Evolutionary conservation across 2,113 vertebrate species (phyloP), one percentile per base, ranked within the genome.

Genomic region (Myiozetetes cayanensis): DNA sequence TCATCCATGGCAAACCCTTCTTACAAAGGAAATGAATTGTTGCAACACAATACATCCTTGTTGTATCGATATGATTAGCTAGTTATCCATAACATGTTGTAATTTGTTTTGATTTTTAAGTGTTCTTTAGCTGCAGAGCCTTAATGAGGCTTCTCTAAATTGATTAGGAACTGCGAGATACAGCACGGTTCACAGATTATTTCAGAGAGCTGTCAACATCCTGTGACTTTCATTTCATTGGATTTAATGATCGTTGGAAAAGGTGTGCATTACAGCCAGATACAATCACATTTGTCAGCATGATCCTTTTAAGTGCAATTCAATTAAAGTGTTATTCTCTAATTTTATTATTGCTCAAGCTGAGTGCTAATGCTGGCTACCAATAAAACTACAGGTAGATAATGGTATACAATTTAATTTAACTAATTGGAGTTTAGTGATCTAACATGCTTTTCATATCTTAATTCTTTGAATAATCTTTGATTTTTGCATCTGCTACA

Each of bases 261-360:
- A 98, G 98, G 98, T 98, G 98, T 97, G 97, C 98, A 97, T 99
- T 99, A 98, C 98, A 97, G 98, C 97, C 98, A 98, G 98, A 98
- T 98, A 98, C 98, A 99, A 99, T 99, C 98, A 92, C 98, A 99
- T 99, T 99, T 99, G 98, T 99, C 99, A 98, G 98, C 98, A 96
- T 98, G 98, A 99, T 99, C 99, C 99, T 98, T 99, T 99, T 99
- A 99, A 99, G 98, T 98, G 98, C 99, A 99, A 99, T 99, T 99
- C 99, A 99, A 99, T 99, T 99, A 99, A 98, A 98, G 96, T 96
- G 97, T 98, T 98, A 99, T 98, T 99, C 98, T 98, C 98, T 99
- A 98, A 99, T 99, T 99, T 98, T 98, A 99, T 99, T 99, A 99
- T 96, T 98, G 97, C 96, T 85, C 47, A 85, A 98, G 97, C 96